Conservation (phyloP, 1,140 invertebrate genomes). For the Colletes gigas region DNA sequence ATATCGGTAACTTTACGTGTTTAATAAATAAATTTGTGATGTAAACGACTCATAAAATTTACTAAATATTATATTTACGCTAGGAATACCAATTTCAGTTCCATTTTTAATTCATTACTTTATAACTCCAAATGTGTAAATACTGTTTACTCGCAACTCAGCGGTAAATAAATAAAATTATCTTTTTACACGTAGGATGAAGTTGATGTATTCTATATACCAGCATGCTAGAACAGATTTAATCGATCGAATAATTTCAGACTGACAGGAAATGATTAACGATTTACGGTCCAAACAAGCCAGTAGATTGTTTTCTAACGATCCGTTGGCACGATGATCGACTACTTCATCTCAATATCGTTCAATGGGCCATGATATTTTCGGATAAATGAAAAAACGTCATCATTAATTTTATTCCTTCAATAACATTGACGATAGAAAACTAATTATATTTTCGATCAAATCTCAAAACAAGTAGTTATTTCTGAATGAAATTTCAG, state of each 20-base stretch:
- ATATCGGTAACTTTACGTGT: background rate
- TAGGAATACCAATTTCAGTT: background rate
- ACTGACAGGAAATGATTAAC: conserved; percentile 41
- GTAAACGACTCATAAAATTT: background rate
- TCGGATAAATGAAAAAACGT: conserved; percentile 19
- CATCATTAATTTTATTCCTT: conserved; percentile 25
- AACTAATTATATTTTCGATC: background rate
- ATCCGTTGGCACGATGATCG: conserved; percentile 42
- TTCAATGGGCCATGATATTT: conserved; percentile 43
- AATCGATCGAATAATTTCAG: conserved; percentile 45
- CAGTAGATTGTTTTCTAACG: conserved; percentile 49
- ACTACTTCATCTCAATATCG: conserved; percentile 45
- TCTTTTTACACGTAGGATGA: background rate
- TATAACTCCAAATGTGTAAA: too few relatives aligned
- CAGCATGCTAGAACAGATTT: conserved; percentile 17
- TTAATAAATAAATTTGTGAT: background rate
- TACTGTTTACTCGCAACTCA: background rate
- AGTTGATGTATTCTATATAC: background rate
- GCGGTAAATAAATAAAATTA: too few relatives aligned
- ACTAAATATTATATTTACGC: background rate
- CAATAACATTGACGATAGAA: conserved; percentile 15
- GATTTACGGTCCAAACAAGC: conserved; percentile 31
- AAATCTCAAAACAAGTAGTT: background rate
- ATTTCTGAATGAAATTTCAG: background rate
- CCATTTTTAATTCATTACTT: background rate